phyloP scores from a whole-genome alignment of 2,797 vertebrate genomes.

The Hafferia zeledoni region DNA sequence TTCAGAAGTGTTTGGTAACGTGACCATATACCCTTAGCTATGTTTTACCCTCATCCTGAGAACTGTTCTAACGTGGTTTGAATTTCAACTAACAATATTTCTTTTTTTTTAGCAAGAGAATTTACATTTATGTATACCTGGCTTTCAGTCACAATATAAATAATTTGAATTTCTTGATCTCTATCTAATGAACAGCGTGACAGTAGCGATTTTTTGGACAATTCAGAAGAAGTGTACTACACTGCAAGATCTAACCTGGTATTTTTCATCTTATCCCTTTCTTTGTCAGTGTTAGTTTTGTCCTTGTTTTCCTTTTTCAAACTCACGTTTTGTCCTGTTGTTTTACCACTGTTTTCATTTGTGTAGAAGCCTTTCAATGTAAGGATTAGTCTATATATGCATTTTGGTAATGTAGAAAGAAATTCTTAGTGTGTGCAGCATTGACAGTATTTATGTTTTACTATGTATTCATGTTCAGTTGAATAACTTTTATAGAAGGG shows the following conservation, averaged over 20 bases:
- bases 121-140: slow-evolving; percentile 68
- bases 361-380: neutral
- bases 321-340: slow-evolving; percentile 44
- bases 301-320: slow-evolving; percentile 58
- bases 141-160: slow-evolving; percentile 77
- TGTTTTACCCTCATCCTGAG: neutral
- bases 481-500: neutral
- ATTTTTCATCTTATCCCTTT: slow-evolving; percentile 82
- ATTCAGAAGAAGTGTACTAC: slow-evolving; percentile 97
- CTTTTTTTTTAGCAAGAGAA: slow-evolving; percentile 30
- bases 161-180: slow-evolving; percentile 89
- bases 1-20: neutral
- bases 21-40: neutral
- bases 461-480: neutral
- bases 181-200: slow-evolving; percentile 91
- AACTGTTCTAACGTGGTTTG: slow-evolving; percentile 40
- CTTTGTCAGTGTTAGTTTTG: slow-evolving; percentile 76
- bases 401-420: neutral
- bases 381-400: neutral
- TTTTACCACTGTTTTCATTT: slow-evolving; percentile 2
- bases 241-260: slow-evolving; percentile 99
- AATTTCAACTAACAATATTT: slow-evolving; percentile 52
- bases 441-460: neutral
- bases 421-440: neutral
- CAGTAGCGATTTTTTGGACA: slow-evolving; percentile 95